Conservation (phyloP, 2,113 vertebrate species). For the Harpagus bidentatus region DNA sequence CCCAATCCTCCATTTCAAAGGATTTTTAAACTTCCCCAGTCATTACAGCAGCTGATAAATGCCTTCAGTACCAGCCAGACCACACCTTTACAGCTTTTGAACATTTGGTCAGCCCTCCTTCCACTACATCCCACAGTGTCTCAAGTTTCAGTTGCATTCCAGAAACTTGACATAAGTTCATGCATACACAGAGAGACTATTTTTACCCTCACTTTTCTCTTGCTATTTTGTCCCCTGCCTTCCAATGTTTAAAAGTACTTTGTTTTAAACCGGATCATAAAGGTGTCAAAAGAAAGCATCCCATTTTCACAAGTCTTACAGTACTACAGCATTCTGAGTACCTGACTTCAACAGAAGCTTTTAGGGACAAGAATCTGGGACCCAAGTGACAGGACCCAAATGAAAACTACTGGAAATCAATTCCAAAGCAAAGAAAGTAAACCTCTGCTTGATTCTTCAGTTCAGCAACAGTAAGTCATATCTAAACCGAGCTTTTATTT, state of each 20-base stretch:
- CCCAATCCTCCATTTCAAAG: not conserved
- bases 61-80: not conserved
- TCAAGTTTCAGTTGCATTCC: not conserved
- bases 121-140: not conserved
- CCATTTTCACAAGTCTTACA: not conserved
- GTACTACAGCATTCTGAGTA: fast-evolving
- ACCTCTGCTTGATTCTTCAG: not conserved
- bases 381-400: not conserved
- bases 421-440: not conserved
- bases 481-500: not conserved
- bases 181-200: not conserved
- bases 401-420: not conserved
- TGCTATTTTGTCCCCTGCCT: not conserved
- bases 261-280: not conserved
- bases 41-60: not conserved
- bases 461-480: not conserved
- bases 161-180: not conserved
- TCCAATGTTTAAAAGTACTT: not conserved
- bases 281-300: not conserved
- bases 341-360: not conserved
- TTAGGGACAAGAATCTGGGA: not conserved
- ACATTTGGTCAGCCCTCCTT: not conserved
- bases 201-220: not conserved
- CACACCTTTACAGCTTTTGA: slow-evolving; percentile 14
- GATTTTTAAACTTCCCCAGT: not conserved